A percentile compares a stretch with the other conserved stretches of the same genome.
Evolutionary conservation across 2,797 vertebrate species (phyloP).

Genomic region (Myotis pilosus): DNA sequence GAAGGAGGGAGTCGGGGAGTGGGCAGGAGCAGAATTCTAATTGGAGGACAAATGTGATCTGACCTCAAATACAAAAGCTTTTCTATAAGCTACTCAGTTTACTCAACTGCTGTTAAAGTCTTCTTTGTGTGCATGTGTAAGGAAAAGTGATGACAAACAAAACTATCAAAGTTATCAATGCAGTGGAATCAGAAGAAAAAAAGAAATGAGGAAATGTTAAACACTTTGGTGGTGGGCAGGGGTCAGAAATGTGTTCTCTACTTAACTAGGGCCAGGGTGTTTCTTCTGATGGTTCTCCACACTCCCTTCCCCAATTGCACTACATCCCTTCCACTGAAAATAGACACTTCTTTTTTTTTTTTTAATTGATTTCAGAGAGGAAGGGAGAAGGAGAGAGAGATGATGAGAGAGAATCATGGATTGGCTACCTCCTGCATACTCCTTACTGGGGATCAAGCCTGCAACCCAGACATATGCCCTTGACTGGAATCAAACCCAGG

Average conservation of each 20-base stretch:
- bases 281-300: not conserved
- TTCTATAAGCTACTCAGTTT: not conserved
- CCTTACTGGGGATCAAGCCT: too few relatives aligned
- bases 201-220: not conserved
- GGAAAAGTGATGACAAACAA: not conserved
- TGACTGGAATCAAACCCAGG: too few relatives aligned
- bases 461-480: too few relatives aligned
- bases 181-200: not conserved
- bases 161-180: not conserved
- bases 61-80: not conserved
- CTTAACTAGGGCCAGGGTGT: not conserved
- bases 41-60: not conserved
- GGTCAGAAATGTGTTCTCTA: not conserved
- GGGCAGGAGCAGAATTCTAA: not conserved
- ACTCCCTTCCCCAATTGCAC: conserved; percentile 49
- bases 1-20: not conserved
- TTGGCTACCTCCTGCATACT: too few relatives aligned
- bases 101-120: not conserved
- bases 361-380: too few relatives aligned
- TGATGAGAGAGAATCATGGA: too few relatives aligned
- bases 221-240: accelerated
- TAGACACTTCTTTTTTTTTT: conserved; percentile 1
- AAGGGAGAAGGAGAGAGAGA: too few relatives aligned
- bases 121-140: not conserved
- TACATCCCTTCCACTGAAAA: not conserved